These are phyloP conservation scores for Pandemis corylana DNA, from an alignment of 2,888 invertebrate genomes.

Conservation along the genomic window DNA sequence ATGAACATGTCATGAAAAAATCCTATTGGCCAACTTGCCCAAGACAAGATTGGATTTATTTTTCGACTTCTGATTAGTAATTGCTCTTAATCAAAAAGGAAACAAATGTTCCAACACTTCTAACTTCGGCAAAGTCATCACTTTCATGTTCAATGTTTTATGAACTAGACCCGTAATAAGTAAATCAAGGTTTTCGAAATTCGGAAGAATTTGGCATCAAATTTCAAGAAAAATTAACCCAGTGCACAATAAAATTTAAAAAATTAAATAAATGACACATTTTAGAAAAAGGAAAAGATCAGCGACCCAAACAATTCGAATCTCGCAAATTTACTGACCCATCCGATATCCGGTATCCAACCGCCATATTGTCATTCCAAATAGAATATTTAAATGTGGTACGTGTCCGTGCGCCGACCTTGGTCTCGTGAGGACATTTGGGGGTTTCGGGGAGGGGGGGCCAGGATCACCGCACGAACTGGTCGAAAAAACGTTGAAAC, in stretches of 20 bases:
- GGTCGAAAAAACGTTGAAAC: constrained; percentile 63
- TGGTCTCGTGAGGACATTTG: constrained; percentile 61
- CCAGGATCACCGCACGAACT: constrained; percentile 60
- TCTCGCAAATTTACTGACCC: constrained; percentile 54
- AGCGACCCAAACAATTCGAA: constrained; percentile 32
- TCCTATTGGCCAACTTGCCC: too few relatives aligned
- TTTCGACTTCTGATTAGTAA: too few relatives aligned
- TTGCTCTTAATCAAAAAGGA: too few relatives aligned
- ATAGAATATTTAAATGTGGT: constrained; percentile 61
- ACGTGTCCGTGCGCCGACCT: constrained; percentile 70
- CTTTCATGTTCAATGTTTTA: too few relatives aligned
- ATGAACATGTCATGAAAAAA: too few relatives aligned
- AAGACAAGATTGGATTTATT: too few relatives aligned
- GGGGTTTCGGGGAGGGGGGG: constrained; percentile 49
- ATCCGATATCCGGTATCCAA: constrained; percentile 65
- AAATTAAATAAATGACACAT: not conserved
- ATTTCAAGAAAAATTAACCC: constrained; percentile 2
- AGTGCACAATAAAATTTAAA: not conserved
- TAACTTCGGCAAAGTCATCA: too few relatives aligned
- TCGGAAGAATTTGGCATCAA: not conserved
- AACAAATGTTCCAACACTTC: too few relatives aligned
- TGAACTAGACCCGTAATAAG: too few relatives aligned
- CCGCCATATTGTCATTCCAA: constrained; percentile 65
- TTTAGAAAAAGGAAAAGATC: not conserved
- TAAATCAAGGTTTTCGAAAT: not conserved